These are phyloP conservation scores for Zygothrica quintamaculata DNA, from an alignment of 2,888 invertebrate genomes.

Conservation along the genomic window DNA sequence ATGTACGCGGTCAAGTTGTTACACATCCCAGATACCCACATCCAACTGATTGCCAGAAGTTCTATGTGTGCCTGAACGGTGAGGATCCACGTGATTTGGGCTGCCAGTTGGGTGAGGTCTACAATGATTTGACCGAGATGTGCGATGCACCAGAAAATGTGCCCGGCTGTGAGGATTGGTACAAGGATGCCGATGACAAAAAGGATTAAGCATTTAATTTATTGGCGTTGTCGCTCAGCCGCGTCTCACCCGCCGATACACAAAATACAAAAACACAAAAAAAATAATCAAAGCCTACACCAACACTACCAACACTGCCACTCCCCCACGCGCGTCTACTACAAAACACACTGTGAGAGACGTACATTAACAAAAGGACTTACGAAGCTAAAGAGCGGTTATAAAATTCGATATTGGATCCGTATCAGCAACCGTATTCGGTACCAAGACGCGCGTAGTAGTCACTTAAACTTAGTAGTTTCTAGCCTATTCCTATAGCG, in stretches of 20 bases:
- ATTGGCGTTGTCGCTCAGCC: slow-evolving; percentile 6
- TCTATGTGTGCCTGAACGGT: slow-evolving; percentile 95
- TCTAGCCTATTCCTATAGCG: slow-evolving; percentile 72
- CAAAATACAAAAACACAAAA: no score
- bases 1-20: slow-evolving; percentile 89
- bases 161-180: slow-evolving; percentile 96
- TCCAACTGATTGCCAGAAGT: slow-evolving; percentile 94
- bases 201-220: slow-evolving; percentile 70
- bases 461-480: slow-evolving; percentile 72
- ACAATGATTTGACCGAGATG: slow-evolving; percentile 92
- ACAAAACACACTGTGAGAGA: slow-evolving; percentile 27
- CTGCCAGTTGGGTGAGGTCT: slow-evolving; percentile 94
- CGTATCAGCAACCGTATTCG: slow-evolving; percentile 14
- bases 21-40: slow-evolving; percentile 94
- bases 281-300: no score
- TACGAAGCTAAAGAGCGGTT: slow-evolving; percentile 17
- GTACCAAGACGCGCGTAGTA: slow-evolving; percentile 64
- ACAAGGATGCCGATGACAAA: slow-evolving; percentile 91
- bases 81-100: slow-evolving; percentile 94
- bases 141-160: slow-evolving; percentile 97
- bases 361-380: slow-evolving; percentile 10
- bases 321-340: slow-evolving; percentile 48
- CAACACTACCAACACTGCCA: no score
- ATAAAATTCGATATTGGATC: no score
- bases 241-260: slow-evolving; percentile 43